These are phyloP conservation scores for Argynnis bischoffii DNA, from an alignment of 2,888 invertebrate genomes.

Conservation along the genomic window DNA sequence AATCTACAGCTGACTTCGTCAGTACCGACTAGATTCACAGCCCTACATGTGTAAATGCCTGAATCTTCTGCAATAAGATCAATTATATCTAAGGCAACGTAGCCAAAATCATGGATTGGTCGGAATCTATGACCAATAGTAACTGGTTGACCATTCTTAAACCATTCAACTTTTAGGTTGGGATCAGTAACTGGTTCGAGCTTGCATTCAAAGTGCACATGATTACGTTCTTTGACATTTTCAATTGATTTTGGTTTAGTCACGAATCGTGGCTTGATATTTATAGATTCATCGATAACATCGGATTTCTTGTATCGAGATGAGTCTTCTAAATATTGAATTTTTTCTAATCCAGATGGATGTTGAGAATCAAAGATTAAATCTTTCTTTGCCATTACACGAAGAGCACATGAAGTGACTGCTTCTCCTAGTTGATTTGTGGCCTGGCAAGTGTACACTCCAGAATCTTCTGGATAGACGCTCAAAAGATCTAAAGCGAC, in stretches of 20 bases:
- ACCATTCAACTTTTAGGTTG: slow-evolving; percentile 98
- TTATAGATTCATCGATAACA: slow-evolving; percentile 91
- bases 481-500: slow-evolving; percentile 97
- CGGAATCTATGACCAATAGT: slow-evolving; percentile 97
- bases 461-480: slow-evolving; percentile 98
- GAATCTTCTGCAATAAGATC: slow-evolving; percentile 98
- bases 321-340: slow-evolving; percentile 94
- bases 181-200: slow-evolving; percentile 98
- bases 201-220: slow-evolving; percentile 98
- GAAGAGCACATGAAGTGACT: slow-evolving; percentile 94
- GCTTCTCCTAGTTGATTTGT: slow-evolving; percentile 97
- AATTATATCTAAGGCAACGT: slow-evolving; percentile 97
- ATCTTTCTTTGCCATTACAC: slow-evolving; percentile 94
- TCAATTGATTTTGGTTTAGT: slow-evolving; percentile 93
- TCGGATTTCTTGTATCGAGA: slow-evolving; percentile 92
- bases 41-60: slow-evolving; percentile 96
- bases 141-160: slow-evolving; percentile 95
- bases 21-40: slow-evolving; percentile 93
- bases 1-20: slow-evolving; percentile 91
- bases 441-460: slow-evolving; percentile 97
- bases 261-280: slow-evolving; percentile 91
- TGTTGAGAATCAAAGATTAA: slow-evolving; percentile 94
- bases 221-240: slow-evolving; percentile 93
- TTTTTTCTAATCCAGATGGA: slow-evolving; percentile 94
- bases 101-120: slow-evolving; percentile 99